These are phyloP conservation scores for Enoplosus armatus DNA, from an alignment of 2,797 vertebrate genomes.

Conservation along the genomic window DNA sequence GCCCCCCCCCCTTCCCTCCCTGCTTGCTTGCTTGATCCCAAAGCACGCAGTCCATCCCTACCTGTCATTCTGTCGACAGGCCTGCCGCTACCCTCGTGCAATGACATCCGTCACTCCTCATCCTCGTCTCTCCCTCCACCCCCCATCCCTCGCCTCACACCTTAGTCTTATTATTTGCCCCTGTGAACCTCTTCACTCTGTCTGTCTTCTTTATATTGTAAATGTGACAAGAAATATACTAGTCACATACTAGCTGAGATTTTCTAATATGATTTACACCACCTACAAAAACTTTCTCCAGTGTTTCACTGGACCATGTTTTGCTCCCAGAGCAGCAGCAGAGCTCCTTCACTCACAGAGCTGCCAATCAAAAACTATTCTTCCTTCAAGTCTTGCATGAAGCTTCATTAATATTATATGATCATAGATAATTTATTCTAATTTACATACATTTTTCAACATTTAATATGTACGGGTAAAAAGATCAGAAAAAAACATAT, in stretches of 20 bases:
- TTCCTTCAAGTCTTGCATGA: not conserved
- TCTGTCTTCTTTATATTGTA: not conserved
- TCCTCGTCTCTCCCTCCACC: not conserved
- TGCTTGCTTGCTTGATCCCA: conserved; percentile 23
- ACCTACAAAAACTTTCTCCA: not conserved
- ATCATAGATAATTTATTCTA: not conserved
- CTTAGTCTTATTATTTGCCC: conserved; percentile 1
- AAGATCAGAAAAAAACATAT: conserved; percentile 8
- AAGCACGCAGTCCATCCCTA: conserved; percentile 37
- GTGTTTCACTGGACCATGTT: not conserved
- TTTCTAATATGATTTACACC: not conserved
- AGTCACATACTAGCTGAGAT: not conserved
- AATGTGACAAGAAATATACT: not conserved
- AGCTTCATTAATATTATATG: conserved; percentile 4
- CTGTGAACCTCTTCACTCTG: not conserved
- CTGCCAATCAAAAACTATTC: conserved; percentile 30
- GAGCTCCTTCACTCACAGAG: conserved; percentile 6
- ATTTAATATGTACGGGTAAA: not conserved
- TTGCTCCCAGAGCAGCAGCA: conserved; percentile 7
- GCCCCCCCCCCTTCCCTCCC: conserved; percentile 2
- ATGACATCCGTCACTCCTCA: conserved; percentile 55
- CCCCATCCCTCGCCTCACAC: not conserved
- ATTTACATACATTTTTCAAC: conserved; percentile 11
- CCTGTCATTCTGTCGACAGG: conserved; percentile 34
- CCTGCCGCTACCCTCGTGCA: conserved; percentile 9